These are phyloP conservation scores for Gobiocypris rarus DNA, from an alignment of 2,113 vertebrate genomes.

Conservation along the genomic window DNA sequence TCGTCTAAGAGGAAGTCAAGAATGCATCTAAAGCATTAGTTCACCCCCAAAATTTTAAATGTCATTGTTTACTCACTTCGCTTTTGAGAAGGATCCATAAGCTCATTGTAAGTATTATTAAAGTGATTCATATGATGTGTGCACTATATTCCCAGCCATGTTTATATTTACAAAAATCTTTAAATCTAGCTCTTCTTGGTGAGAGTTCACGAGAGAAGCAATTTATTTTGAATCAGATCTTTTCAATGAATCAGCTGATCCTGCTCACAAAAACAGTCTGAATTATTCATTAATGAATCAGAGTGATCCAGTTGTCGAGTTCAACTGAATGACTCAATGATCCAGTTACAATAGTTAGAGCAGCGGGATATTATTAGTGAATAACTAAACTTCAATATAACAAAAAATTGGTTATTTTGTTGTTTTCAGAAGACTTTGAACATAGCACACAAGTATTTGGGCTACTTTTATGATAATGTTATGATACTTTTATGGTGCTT, in stretches of 20 bases:
- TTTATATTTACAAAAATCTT: not conserved
- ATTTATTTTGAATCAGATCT: not conserved
- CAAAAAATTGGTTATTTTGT: not conserved
- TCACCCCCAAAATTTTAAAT: no score
- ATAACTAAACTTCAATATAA: not conserved
- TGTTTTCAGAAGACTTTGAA: not conserved
- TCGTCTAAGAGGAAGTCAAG: no score
- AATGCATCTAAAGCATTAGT: no score
- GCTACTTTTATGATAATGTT: not conserved
- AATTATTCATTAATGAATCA: not conserved
- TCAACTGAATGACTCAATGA: slow-evolving; percentile 1
- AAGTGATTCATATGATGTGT: not conserved
- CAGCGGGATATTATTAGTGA: not conserved
- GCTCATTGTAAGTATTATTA: not conserved
- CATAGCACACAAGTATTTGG: not conserved
- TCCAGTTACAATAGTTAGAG: not conserved
- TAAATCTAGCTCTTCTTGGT: not conserved
- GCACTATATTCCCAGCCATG: not conserved
- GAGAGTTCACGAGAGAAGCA: no score
- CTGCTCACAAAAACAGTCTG: not conserved
- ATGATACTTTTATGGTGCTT: not conserved
- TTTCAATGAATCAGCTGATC: not conserved
- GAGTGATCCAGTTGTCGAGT: no score
- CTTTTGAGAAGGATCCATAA: not conserved
- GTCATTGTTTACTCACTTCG: not conserved